Evolutionary conservation across 2,888 invertebrate genomes (phyloP), one percentile per base, ranked within the genome.

Genomic region (Machimus atricapillus): DNA sequence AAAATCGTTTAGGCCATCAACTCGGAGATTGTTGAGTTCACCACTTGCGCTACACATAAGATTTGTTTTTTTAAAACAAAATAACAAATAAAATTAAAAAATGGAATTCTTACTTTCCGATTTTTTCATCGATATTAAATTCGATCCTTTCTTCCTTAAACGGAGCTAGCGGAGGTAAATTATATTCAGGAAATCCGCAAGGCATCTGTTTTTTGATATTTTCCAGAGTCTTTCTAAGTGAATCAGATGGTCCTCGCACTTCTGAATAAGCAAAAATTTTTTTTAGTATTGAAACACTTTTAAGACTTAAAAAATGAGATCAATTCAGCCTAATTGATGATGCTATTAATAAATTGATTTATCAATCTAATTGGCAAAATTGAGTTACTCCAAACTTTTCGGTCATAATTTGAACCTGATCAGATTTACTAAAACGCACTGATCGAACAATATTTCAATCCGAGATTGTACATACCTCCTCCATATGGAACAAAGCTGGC

Each of bases 111-210:
- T 66, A 82, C 82, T 52, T 12, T 58, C 16, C 82, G 2, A 37
- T 34, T 16, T 14, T 12, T 66, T 82, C 58, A n/a, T 79, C n/a
- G 14, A 82, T 34, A 14, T 82, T 23, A 37, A 91, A 85, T n/a
- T 89, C 88, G 40, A 91, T 83, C 81, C 91, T 89, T n/a, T 90
- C 90, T 88, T 91, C 91, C 19, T 91, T 91, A 31, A 91, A 91
- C 82, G 92, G 92, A 7, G 91, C 91, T 83, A 92, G 78, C 19
- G 92, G 91, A 0, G 91, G 91, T n/a, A 92, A 88, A 19, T 90
- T 91, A 78, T 90, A 89, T 43, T 90, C 88, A 3, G 91, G 91
- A 88, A 90, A 92, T n/a, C 92, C 92, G 58, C 92, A 92, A 46
- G 92, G 91, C 89, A 92, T 89, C 86, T 91, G 91, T 2, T 89